phyloP scores from a whole-genome alignment of 1,140 invertebrate genomes.

The Sminthurinus signatus region DNA sequence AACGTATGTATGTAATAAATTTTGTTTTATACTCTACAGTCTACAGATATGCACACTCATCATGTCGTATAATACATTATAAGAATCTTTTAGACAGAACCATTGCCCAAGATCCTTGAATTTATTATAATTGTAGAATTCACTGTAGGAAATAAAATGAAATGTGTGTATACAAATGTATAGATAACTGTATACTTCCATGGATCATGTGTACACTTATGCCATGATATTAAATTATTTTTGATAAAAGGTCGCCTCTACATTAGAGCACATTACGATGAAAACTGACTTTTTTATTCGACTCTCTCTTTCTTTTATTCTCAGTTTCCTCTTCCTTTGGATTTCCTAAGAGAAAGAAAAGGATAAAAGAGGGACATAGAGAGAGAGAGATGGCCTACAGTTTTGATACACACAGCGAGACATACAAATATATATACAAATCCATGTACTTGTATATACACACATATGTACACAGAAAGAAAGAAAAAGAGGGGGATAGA shows the following conservation, averaged over 20 bases:
- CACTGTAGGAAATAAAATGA: not conserved
- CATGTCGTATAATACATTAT: too few relatives aligned
- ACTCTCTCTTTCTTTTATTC: not conserved
- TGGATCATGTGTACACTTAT: too few relatives aligned
- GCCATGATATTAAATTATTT: not conserved
- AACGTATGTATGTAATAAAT: not conserved
- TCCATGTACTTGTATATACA: not conserved
- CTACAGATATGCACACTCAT: too few relatives aligned
- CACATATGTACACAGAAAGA: not conserved
- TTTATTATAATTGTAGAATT: conserved; percentile 1
- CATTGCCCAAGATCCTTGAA: conserved; percentile 4
- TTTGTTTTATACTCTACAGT: too few relatives aligned
- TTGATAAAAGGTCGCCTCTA: conserved; percentile 2
- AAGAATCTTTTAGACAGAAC: too few relatives aligned
- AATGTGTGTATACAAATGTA: too few relatives aligned
- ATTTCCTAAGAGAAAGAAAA: not conserved
- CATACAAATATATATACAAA: not conserved
- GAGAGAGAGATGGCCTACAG: not conserved
- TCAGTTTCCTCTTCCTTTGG: not conserved
- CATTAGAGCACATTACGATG: not conserved
- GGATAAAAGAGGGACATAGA: not conserved
- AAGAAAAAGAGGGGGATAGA: too few relatives aligned
- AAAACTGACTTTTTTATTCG: conserved; percentile 2
- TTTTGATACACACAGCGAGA: not conserved
- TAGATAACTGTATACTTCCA: too few relatives aligned